Evolutionary conservation across 2,888 invertebrate genomes (phyloP), one percentile per base, ranked within the genome.

Genomic region (Lymantria dispar): DNA sequence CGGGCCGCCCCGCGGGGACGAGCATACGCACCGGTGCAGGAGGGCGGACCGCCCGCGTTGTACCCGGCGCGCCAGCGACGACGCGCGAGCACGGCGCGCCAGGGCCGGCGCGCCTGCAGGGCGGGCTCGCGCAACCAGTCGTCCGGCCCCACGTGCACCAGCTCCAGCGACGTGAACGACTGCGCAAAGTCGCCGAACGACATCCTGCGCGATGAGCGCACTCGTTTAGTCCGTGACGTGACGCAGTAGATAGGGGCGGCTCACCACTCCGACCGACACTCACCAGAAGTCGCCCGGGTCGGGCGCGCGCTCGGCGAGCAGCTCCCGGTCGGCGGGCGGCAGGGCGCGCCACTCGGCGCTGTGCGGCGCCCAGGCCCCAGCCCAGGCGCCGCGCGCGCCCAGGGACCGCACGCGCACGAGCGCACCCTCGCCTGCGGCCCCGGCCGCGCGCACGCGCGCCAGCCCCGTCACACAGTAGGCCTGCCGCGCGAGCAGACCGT

Each of bases 131-230:
- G 80, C 93, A 94, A 92, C 95, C 95, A 95, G 79, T 95, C 95
- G 76, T 96, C 96, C 11, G 95, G 96, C 9, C 95, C 95, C 60
- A 95, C 93, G 78, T 95, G 95, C 61, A 95, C 95, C 68, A 96
- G 89, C 80, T 95, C 94, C 63, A 95, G 85, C 69, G 94, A 93
- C 2, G 93, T 92, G 85, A 95, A 95, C 74, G 93, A 92, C 12
- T 89, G 80, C 45, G 93, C 92, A 80, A 95, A 95, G 74, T 95
- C 95, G 46, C 92, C 92, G 76, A 95, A 94, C 12, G 94, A 93
- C 94, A 96, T 94, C 95, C 94, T 94, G 80, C 47, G 62, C 33
- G 12, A 22, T 11, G 9, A 8, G n/a, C 12, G 11, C 1, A 2
- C 8, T 12, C 38, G 13, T 22, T 22, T 22, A 22, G 22, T 22